Percentiles rank a stretch among this genome's conserved stretches.
phyloP scores from a whole-genome alignment of 92 coral and sea anemone species.

The Desmophyllum pertusum region DNA sequence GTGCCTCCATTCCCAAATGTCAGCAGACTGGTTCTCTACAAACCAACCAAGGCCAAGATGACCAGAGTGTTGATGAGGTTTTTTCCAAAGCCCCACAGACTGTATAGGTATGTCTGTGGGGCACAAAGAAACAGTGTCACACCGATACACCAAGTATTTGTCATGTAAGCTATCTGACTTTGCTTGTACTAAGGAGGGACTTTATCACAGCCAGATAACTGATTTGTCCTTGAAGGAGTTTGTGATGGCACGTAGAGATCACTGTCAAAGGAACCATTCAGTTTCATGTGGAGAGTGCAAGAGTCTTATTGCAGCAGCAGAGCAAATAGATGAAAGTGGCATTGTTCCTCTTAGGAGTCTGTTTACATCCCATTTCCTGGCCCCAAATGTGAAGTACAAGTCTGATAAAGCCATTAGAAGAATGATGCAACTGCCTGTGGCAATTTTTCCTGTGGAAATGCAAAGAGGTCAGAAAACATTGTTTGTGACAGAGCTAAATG shows the following conservation, averaged over 20 bases:
- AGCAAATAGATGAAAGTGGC: constrained; percentile 48
- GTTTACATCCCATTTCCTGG: constrained; percentile 52
- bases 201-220: constrained; percentile 50
- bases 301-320: constrained; percentile 48
- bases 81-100: constrained; percentile 61
- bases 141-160: constrained; percentile 39
- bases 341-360: constrained; percentile 49
- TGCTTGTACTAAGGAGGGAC: constrained; percentile 36
- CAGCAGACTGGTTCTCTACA: constrained; percentile 55
- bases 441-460: constrained; percentile 36
- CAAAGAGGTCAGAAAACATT: constrained; percentile 40
- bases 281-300: constrained; percentile 42
- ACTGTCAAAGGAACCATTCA: constrained; percentile 52
- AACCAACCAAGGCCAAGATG: constrained; percentile 47
- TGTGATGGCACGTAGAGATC: constrained; percentile 35
- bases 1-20: too few species aligned
- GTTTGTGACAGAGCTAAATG: constrained; percentile 38
- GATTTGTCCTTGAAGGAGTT: constrained; percentile 45
- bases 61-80: constrained; percentile 41
- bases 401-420: constrained; percentile 57
- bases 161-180: constrained; percentile 29
- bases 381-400: constrained; percentile 34
- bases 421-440: constrained; percentile 60
- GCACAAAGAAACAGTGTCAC: constrained; percentile 42
- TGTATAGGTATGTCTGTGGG: constrained; percentile 60